These are phyloP conservation scores for Drosophila takahashii DNA, from an alignment of 1,140 invertebrate genomes.

Conservation along the genomic window DNA sequence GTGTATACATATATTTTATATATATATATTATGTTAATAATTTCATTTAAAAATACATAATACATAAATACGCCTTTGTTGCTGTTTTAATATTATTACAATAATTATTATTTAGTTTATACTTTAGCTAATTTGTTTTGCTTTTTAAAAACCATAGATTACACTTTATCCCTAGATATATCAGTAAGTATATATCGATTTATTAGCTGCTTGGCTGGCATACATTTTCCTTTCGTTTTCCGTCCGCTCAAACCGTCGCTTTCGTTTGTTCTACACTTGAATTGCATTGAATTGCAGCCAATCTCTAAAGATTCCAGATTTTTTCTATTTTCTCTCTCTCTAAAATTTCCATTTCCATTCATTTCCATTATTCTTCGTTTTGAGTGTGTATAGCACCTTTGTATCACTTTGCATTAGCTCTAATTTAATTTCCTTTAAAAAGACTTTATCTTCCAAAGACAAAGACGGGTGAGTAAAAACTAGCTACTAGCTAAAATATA, in stretches of 20 bases:
- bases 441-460: slow-evolving; percentile 74
- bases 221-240: slow-evolving; percentile 39
- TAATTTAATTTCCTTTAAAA: slow-evolving; percentile 68
- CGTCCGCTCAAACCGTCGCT: background rate
- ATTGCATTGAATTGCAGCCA: slow-evolving; percentile 47
- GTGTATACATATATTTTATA: slow-evolving; percentile 56
- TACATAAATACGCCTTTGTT: slow-evolving; percentile 74
- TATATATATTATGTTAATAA: slow-evolving; percentile 66
- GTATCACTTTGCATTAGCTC: slow-evolving; percentile 83
- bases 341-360: slow-evolving; percentile 37
- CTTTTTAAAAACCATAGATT: slow-evolving; percentile 72
- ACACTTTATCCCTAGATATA: slow-evolving; percentile 66
- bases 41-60: slow-evolving; percentile 78
- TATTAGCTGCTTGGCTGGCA: slow-evolving; percentile 64
- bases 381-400: slow-evolving; percentile 83
- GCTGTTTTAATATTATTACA: slow-evolving; percentile 46
- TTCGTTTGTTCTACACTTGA: slow-evolving; percentile 39
- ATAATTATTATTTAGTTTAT: slow-evolving; percentile 33
- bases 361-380: slow-evolving; percentile 43
- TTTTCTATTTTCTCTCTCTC: slow-evolving; percentile 40
- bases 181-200: slow-evolving; percentile 32
- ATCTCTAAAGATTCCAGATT: slow-evolving; percentile 55
- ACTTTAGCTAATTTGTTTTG: slow-evolving; percentile 47
- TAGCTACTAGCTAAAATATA: slow-evolving; percentile 63
- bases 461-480: slow-evolving; percentile 63